These are phyloP conservation scores for Ennomos fuscantarius DNA, from an alignment of 2,888 invertebrate genomes.

Conservation along the genomic window DNA sequence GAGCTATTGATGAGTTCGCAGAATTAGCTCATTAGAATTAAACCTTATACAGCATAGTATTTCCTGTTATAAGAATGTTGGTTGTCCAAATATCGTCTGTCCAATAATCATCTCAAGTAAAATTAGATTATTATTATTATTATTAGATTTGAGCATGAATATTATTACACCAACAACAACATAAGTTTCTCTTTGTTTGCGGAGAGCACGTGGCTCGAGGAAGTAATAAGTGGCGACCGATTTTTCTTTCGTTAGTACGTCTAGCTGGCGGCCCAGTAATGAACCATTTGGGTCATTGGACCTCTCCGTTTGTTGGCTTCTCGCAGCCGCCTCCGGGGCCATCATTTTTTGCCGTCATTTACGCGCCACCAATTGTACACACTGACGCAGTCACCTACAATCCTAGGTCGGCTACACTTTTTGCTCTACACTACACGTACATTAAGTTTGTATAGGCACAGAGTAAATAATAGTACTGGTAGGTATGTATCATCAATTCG, in stretches of 20 bases:
- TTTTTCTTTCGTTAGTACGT: slow-evolving; percentile 76
- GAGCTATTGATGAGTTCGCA: slow-evolving; percentile 22
- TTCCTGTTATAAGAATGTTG: slow-evolving; percentile 13
- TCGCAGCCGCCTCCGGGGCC: slow-evolving; percentile 62
- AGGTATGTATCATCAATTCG: slow-evolving; percentile 46
- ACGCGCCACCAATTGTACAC: slow-evolving; percentile 68
- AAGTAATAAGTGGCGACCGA: slow-evolving; percentile 62
- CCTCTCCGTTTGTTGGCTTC: slow-evolving; percentile 76
- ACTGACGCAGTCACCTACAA: slow-evolving; percentile 62
- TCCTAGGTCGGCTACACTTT: slow-evolving; percentile 45
- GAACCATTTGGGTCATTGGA: slow-evolving; percentile 83
- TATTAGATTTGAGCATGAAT: too few relatives aligned
- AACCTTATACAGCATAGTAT: slow-evolving; percentile 15
- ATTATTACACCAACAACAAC: neutral
- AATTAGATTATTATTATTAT: too few relatives aligned
- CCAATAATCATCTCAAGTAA: too few relatives aligned
- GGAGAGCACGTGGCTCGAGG: slow-evolving; percentile 39
- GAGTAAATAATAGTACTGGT: neutral
- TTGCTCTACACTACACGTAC: slow-evolving; percentile 16
- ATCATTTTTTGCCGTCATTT: slow-evolving; percentile 72
- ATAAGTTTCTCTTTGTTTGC: slow-evolving; percentile 34
- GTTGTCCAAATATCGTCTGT: neutral
- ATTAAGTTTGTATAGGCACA: slow-evolving; percentile 2
- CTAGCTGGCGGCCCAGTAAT: slow-evolving; percentile 74
- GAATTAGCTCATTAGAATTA: slow-evolving; percentile 3